phyloP scores from a whole-genome alignment of 2,888 invertebrate genomes.

The Calameuta filiformis region DNA sequence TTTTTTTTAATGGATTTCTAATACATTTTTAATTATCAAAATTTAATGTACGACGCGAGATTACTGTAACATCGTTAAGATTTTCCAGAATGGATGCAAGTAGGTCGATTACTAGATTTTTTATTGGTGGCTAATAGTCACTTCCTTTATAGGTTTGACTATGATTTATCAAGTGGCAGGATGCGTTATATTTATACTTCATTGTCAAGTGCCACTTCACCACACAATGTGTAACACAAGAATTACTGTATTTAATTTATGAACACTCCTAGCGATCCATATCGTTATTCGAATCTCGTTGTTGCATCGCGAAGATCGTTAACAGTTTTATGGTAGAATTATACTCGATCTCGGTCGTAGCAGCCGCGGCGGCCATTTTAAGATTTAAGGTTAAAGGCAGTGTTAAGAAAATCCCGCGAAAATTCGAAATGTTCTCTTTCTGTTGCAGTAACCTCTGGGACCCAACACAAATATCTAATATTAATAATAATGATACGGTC shows the following conservation, averaged over 20 bases:
- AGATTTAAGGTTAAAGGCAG: neutral
- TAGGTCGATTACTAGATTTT: neutral
- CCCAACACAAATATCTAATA: slow-evolving; percentile 64
- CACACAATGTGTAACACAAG: neutral
- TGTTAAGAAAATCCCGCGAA: neutral
- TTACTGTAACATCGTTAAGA: neutral
- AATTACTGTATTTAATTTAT: neutral
- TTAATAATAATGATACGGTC: slow-evolving; percentile 62
- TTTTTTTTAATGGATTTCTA: neutral
- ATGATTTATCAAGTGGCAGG: neutral
- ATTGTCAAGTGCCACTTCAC: neutral
- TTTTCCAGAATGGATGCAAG: neutral
- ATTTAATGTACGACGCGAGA: neutral
- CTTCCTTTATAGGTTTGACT: neutral
- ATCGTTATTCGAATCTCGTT: neutral
- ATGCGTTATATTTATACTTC: neutral
- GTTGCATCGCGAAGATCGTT: neutral
- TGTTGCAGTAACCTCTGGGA: slow-evolving; percentile 65
- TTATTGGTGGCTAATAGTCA: neutral
- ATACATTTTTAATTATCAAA: neutral
- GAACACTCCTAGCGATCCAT: neutral
- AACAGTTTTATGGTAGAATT: neutral
- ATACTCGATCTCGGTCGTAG: neutral
- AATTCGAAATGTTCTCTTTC: slow-evolving; percentile 28
- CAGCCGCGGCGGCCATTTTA: neutral